These are phyloP conservation scores for Sturnus vulgaris DNA, from an alignment of 2,113 vertebrate genomes.

Conservation along the genomic window DNA sequence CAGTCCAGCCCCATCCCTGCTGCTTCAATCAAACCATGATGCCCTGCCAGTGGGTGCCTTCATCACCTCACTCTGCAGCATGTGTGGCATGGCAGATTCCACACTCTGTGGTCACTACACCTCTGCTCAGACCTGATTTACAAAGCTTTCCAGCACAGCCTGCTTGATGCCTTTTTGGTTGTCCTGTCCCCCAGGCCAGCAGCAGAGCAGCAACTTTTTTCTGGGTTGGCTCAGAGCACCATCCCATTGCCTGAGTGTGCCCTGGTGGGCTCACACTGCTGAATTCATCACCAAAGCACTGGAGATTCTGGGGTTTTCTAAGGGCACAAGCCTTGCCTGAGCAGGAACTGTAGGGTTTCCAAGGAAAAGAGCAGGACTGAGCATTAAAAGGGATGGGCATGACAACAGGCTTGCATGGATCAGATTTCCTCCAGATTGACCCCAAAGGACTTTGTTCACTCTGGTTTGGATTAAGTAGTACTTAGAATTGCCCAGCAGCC, in stretches of 20 bases:
- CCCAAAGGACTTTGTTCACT: not conserved
- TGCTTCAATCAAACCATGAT: not conserved
- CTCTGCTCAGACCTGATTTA: conserved; percentile 29
- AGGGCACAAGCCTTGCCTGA: not conserved
- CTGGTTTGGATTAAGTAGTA: not conserved
- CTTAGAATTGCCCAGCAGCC: not conserved
- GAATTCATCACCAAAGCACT: not conserved
- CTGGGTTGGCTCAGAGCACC: not conserved
- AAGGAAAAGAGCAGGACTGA: not conserved
- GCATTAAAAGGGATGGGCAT: not conserved
- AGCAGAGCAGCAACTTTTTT: not conserved
- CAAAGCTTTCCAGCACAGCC: not conserved
- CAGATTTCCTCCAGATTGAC: not conserved
- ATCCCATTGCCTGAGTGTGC: fast-evolving
- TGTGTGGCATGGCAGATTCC: conserved; percentile 10
- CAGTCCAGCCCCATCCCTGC: not conserved
- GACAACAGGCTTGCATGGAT: not conserved
- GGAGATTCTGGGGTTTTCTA: not conserved
- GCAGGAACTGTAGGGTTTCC: not conserved
- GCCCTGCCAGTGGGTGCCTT: not conserved
- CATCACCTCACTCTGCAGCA: not conserved
- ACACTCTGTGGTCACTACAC: not conserved
- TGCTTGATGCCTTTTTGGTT: not conserved
- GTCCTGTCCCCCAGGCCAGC: not conserved
- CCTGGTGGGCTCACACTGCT: not conserved